Evolutionary conservation across 2,888 invertebrate genomes (phyloP), one percentile per base, ranked within the genome.

Genomic region (Tetranychus truncatus): DNA sequence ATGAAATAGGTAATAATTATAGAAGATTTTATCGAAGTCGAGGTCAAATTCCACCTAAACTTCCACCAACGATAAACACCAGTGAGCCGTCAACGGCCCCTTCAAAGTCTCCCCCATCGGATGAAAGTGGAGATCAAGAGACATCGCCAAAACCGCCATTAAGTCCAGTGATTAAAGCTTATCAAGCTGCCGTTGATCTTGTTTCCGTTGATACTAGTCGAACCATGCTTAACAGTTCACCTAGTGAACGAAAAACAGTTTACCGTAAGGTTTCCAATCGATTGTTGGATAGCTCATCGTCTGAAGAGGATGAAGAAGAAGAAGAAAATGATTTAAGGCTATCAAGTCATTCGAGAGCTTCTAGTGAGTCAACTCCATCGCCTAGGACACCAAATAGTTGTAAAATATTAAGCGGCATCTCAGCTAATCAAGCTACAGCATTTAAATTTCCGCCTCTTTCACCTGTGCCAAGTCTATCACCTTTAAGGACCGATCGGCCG

Each of bases 391-490:
- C 75, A 9, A 75, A 75, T 67, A 75, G 75, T 55, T 75, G 65
- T 45, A 73, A 55, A 46, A 75, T 75, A 15, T 67, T 75, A 65
- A 71, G 74, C 55, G 66, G 65, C n/a, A 69, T 69, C n/a, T 24
- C 67, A 11, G n/a, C 44, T 24, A 71, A 74, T 66, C 71, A 74
- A 67, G 76, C 76, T 44, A 76, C 76, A 44, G 76, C 76, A 66
- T 76, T 76, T 66, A 69, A 72, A 34, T 76, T 76, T 72, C 76
- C 76, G 44, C 76, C 76, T 18, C 20, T 66, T 44, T 74, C 75
- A 44, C 74, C 75, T 46, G n/a, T 72, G 18, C 21, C 44, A 20
- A 45, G 45, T 45, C 65, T 20, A 55, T 71, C 75, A 46, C 69
- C 74, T 6, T 15, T 69, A 9, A 67, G 45, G 15, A 46, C 67